Percentiles rank a stretch among this genome's conserved stretches.
phyloP scores from a whole-genome alignment of 2,797 vertebrate genomes.

The Rhadinocentrus ornatus region DNA sequence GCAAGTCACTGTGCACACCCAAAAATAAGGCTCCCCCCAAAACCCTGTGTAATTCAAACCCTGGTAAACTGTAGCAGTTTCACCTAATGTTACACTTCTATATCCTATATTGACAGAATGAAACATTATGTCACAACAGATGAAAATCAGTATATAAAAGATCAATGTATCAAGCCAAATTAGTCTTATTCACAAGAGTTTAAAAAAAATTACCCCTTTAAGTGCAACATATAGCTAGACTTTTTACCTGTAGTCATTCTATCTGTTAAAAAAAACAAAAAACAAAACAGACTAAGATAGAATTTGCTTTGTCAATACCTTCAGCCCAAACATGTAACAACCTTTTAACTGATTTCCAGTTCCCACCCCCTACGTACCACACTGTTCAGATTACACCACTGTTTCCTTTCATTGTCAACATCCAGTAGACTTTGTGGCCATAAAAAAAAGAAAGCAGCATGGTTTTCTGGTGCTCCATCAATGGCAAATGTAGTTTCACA shows the following conservation, averaged over 20 bases:
- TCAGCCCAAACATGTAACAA: slow-evolving; percentile 39
- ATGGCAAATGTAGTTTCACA: slow-evolving; percentile 68
- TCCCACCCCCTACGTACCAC: slow-evolving; percentile 25
- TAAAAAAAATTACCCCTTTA: not conserved
- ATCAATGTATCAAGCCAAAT: not conserved
- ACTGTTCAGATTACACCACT: slow-evolving; percentile 59
- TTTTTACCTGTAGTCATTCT: slow-evolving; percentile 20
- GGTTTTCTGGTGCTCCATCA: slow-evolving; percentile 69
- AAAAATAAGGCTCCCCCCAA: no score
- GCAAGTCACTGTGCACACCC: no score
- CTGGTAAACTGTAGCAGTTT: no score
- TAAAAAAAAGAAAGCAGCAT: slow-evolving; percentile 72
- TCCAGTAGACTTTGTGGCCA: slow-evolving; percentile 55
- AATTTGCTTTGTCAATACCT: slow-evolving; percentile 46
- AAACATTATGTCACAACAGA: not conserved
- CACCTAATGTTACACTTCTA: not conserved
- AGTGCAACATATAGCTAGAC: not conserved
- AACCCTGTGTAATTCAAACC: no score
- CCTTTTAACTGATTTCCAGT: slow-evolving; percentile 61
- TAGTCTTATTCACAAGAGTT: not conserved
- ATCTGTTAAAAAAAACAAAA: not conserved
- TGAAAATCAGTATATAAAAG: not conserved
- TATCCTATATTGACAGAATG: not conserved
- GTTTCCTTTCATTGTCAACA: slow-evolving; percentile 65
- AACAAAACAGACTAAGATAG: slow-evolving; percentile 17